These are phyloP conservation scores for Leucoma salicis DNA, from an alignment of 2,888 invertebrate species.

Conservation along the genomic window DNA sequence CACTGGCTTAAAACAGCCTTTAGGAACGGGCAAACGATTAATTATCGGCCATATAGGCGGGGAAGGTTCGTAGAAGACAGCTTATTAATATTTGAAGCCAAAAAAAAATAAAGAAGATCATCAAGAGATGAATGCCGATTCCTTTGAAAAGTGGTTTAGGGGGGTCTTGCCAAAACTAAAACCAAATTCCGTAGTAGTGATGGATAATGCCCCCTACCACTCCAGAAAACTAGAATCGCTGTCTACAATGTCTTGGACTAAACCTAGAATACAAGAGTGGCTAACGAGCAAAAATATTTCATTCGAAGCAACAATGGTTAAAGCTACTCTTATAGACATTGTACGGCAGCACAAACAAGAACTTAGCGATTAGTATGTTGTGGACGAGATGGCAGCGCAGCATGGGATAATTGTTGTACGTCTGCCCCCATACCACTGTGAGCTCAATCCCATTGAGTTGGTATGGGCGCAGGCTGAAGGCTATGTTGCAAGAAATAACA, in stretches of 20 bases:
- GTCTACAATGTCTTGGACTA: neutral
- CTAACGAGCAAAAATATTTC: neutral
- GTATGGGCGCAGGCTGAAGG: neutral
- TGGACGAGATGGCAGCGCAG: neutral
- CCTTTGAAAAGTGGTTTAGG: conserved; percentile 5
- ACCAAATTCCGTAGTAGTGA: no score
- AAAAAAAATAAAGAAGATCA: conserved; percentile 11
- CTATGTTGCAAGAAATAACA: conserved; percentile 1
- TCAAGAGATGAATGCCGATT: conserved; percentile 6
- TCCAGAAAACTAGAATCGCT: neutral
- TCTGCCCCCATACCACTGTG: neutral
- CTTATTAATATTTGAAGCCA: conserved; percentile 11
- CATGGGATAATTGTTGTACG: neutral
- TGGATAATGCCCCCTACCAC: no score
- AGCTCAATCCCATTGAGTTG: no score
- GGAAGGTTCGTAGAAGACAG: conserved; percentile 6
- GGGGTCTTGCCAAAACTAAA: no score
- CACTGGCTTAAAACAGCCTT: conserved; percentile 7
- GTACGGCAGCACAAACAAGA: neutral
- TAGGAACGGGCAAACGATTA: conserved; percentile 6
- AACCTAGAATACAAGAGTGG: neutral
- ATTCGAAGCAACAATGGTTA: neutral
- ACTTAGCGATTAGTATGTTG: no score
- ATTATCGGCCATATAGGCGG: conserved; percentile 8
- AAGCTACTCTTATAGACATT: no score